Base-by-base conservation (phyloP, 2,797 vertebrate genomes). In the Anas capensis region DNA sequence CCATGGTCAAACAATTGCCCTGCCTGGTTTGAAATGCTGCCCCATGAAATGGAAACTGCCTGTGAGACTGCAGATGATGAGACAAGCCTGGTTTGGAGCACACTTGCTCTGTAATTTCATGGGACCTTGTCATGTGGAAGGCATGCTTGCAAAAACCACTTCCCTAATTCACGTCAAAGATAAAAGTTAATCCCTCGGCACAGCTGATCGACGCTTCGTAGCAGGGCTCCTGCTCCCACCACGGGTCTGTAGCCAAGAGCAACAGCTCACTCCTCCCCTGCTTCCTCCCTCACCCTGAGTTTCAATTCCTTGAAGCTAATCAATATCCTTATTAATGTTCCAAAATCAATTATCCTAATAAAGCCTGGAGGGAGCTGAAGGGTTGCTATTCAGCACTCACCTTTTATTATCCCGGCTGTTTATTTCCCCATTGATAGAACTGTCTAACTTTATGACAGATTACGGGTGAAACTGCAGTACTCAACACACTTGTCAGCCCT, bases 321-420 rank as follows among this genome's bases (percentile, higher is more conserved):
- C 96, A 95, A 96, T 97, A 97, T 42, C 90, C 90, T 94, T 96
- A 97, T 96, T 97, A 96, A 97, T 94, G 96, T 91, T 95, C 94
- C 85, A 84, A 96, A 96, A 97, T 97, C 96, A 97, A 96, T 97
- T 97, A 97, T 90, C 96, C 92, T 97, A 97, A 97, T 96, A 97
- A 95, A 90, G 92, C 92, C 92, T 94, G 89, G 86, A 95, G 94
- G 95, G 94, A 96, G 79, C 91, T 70, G 81, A 97, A 93, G 94
- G 90, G 70, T 40, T 91, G 86, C 91, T 96, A 86, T 97, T 96
- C 91, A 90, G 85, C 90, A 79, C 87, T 96, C 91, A 95, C 90
- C 91, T 96, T 97, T 96, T 94, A 95, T 97, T 97, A 96, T 89
- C 85, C 87, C 0, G 1, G 38, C 90, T 96, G 88, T 96, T 97